These are phyloP conservation scores for Ara ararauna DNA, from an alignment of 2,797 vertebrate species.

Conservation along the genomic window DNA sequence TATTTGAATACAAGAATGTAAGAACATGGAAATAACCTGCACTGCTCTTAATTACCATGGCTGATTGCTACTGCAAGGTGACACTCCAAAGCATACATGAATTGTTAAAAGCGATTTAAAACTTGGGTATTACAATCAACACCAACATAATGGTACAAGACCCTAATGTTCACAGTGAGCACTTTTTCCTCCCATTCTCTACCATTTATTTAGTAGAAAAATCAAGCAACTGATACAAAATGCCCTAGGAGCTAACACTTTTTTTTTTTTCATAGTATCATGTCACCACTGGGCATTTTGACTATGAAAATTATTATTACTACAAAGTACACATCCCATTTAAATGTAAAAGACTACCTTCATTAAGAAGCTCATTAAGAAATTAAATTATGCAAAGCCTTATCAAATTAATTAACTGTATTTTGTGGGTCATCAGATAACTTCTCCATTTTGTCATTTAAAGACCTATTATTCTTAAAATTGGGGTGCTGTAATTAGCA, in stretches of 20 bases:
- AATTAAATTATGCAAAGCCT: slow-evolving; percentile 33
- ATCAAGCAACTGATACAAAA: not conserved
- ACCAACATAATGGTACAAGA: not conserved
- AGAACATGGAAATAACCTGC: not conserved
- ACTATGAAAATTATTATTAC: not conserved
- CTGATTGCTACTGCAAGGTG: not conserved
- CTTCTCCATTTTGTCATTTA: slow-evolving; percentile 33
- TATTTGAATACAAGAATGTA: not conserved
- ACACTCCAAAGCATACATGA: not conserved
- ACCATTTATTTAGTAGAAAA: not conserved
- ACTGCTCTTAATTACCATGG: not conserved
- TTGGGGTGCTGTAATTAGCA: slow-evolving; percentile 16
- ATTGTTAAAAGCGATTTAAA: not conserved
- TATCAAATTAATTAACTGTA: slow-evolving; percentile 46
- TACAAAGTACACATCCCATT: not conserved
- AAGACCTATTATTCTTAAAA: slow-evolving; percentile 44
- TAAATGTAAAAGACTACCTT: not conserved
- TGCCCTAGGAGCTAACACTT: not conserved
- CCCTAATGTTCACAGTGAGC: not conserved
- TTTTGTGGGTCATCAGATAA: slow-evolving; percentile 53
- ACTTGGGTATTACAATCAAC: not conserved
- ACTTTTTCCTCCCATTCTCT: not conserved
- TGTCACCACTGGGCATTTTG: not conserved
- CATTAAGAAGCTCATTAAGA: slow-evolving; percentile 47
- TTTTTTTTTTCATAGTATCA: not conserved